These are phyloP conservation scores for Ophioderma brevispina DNA, from an alignment of 35 echinoderm and acorn worm genomes.

Conservation along the genomic window DNA sequence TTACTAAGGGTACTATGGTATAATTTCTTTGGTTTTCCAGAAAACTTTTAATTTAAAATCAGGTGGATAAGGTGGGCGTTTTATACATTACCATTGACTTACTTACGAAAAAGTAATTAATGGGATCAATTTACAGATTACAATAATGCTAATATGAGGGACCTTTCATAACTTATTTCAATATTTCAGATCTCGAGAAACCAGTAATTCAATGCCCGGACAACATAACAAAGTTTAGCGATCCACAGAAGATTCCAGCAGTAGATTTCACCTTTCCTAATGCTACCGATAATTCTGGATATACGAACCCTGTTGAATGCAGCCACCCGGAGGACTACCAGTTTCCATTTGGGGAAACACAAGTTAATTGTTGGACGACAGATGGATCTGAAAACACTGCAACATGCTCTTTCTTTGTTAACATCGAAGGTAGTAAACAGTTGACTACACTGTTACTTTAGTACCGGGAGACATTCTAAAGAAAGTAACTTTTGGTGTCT, in stretches of 20 bases:
- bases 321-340: background rate
- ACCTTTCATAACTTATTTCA: too few relatives aligned
- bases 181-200: background rate
- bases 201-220: background rate
- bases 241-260: background rate
- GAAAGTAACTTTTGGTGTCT: too few relatives aligned
- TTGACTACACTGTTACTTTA: too few relatives aligned
- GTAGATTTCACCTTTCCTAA: background rate
- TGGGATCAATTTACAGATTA: too few relatives aligned
- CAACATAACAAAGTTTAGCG: background rate
- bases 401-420: background rate
- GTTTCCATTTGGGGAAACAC: background rate
- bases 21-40: too few relatives aligned
- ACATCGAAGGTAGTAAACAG: background rate
- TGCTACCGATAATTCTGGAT: background rate
- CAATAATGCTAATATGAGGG: too few relatives aligned
- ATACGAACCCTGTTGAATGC: background rate
- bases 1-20: too few relatives aligned
- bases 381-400: background rate
- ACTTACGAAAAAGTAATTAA: too few relatives aligned
- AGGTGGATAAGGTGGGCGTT: too few relatives aligned
- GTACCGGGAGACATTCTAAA: too few relatives aligned
- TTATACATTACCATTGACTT: too few relatives aligned
- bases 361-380: background rate
- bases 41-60: too few relatives aligned